phyloP scores from a whole-genome alignment of 1,140 invertebrate species.

The Venturia canescens region DNA sequence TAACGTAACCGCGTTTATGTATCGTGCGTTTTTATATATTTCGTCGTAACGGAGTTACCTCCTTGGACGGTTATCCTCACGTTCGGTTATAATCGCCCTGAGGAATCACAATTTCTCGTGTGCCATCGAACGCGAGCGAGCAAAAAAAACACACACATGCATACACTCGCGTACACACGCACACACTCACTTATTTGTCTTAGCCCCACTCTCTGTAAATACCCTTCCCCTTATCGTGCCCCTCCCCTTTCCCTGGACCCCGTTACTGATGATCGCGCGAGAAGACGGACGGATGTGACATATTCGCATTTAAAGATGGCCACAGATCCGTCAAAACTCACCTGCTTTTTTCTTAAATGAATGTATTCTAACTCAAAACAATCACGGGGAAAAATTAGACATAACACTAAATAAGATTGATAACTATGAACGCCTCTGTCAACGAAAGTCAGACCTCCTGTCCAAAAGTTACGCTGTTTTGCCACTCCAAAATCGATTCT shows the following conservation, averaged over 20 bases:
- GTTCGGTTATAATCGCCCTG: conserved; percentile 50
- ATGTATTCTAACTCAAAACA: neutral
- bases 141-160: conserved; percentile 59
- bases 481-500: conserved; percentile 60
- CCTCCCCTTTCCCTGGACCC: neutral
- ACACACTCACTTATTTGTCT: conserved; percentile 65
- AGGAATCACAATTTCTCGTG: conserved; percentile 66
- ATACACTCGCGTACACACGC: too few relatives aligned
- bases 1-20: conserved; percentile 65
- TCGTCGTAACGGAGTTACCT: neutral
- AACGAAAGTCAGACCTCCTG: too few relatives aligned
- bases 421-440: too few relatives aligned
- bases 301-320: conserved; percentile 68
- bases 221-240: conserved; percentile 56
- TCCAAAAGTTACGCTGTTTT: conserved; percentile 10
- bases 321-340: conserved; percentile 28
- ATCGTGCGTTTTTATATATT: conserved; percentile 25
- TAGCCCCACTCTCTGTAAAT: conserved; percentile 64
- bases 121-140: conserved; percentile 60
- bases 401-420: too few relatives aligned
- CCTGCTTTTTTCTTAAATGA: neutral
- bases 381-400: too few relatives aligned
- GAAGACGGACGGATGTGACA: conserved; percentile 71
- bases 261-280: conserved; percentile 61
- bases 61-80: conserved; percentile 32